phyloP scores from a whole-genome alignment of 1,140 invertebrate species.

The Cydia amplana region DNA sequence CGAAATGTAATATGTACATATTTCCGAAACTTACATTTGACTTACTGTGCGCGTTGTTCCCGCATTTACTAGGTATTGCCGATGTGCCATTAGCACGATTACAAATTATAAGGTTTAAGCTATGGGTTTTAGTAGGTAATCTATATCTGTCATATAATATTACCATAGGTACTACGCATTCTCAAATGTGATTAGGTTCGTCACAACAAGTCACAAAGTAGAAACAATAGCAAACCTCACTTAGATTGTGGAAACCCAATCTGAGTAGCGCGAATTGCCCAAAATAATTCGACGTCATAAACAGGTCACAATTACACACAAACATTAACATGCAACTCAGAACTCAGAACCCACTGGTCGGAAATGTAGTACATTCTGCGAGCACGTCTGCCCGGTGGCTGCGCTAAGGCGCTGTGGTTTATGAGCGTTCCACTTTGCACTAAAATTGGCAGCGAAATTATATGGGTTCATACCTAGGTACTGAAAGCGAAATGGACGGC shows the following conservation, averaged over 20 bases:
- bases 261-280: slow-evolving; percentile 33
- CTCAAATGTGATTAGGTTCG: not conserved
- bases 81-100: too few species aligned
- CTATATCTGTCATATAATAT: too few species aligned
- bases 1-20: too few species aligned
- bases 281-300: slow-evolving; percentile 43
- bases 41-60: too few species aligned
- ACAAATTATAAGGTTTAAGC: too few species aligned
- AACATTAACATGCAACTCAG: slow-evolving; percentile 24
- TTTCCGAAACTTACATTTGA: too few species aligned
- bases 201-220: not conserved
- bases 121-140: too few species aligned
- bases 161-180: too few species aligned
- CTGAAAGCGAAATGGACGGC: slow-evolving; percentile 8
- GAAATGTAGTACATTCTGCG: not conserved
- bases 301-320: slow-evolving; percentile 42
- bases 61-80: too few species aligned
- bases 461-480: slow-evolving; percentile 21
- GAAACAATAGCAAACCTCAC: not conserved
- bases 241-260: not conserved
- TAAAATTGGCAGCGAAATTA: slow-evolving; percentile 49
- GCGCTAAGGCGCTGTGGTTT: slow-evolving; percentile 35
- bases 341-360: not conserved
- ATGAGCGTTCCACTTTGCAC: slow-evolving; percentile 43
- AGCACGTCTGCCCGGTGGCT: not conserved